phyloP scores from a whole-genome alignment of 2,113 vertebrate species.

The Tupaia chinensis region DNA sequence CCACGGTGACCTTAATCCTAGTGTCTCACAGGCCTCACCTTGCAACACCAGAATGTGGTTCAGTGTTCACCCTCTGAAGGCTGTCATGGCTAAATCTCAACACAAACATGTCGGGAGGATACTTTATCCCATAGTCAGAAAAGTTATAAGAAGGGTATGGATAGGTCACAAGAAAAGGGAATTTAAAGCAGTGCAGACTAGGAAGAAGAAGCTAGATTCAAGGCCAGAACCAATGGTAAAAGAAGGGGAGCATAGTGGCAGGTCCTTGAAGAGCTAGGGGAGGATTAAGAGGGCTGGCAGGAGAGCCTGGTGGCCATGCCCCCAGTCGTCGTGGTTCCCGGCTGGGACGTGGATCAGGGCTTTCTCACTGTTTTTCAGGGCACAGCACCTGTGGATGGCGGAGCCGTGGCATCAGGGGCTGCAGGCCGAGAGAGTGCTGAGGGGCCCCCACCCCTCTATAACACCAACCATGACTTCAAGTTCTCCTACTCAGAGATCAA shows the following conservation, averaged over 20 bases:
- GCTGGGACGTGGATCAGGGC: background rate
- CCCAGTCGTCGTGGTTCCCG: background rate
- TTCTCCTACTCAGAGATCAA: constrained; percentile 97
- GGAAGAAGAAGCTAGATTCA: background rate
- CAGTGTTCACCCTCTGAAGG: too few relatives aligned
- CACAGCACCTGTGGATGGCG: constrained; percentile 86
- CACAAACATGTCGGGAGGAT: too few relatives aligned
- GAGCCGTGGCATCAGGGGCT: constrained; percentile 82
- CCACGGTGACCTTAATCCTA: too few relatives aligned
- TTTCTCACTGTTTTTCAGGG: constrained; percentile 72
- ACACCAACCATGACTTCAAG: constrained; percentile 91
- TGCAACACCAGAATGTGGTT: too few relatives aligned
- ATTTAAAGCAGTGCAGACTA: background rate
- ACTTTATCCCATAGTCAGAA: background rate
- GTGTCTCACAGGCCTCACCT: too few relatives aligned
- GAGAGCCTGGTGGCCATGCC: background rate
- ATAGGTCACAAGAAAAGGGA: background rate
- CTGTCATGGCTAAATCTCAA: too few relatives aligned
- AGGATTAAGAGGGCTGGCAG: background rate
- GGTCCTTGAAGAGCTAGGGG: background rate
- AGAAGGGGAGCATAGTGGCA: background rate
- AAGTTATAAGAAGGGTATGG: background rate
- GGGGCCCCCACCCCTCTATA: constrained; percentile 89
- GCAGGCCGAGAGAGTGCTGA: constrained; percentile 87
- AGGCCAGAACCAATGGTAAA: background rate